These are phyloP conservation scores for Phalloptychus januarius DNA, from an alignment of 2,797 vertebrate genomes.

Conservation along the genomic window DNA sequence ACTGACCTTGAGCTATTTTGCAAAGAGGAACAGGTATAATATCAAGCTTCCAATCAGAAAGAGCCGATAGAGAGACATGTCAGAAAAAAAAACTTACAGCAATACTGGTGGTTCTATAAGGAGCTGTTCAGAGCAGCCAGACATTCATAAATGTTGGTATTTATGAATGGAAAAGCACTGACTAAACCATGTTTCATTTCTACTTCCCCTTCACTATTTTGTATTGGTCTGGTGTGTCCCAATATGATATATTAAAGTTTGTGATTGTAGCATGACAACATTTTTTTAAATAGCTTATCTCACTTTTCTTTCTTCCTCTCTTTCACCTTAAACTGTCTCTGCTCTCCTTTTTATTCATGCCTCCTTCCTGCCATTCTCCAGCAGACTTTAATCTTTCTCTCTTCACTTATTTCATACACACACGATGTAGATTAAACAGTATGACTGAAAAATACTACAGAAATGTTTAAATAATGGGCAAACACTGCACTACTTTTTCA, in stretches of 20 bases:
- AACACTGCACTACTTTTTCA: slow-evolving; percentile 20
- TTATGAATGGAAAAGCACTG: neutral
- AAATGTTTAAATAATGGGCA: slow-evolving; percentile 34
- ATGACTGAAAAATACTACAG: slow-evolving; percentile 37
- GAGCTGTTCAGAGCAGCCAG: neutral
- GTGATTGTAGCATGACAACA: neutral
- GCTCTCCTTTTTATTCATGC: neutral
- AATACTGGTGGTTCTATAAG: neutral
- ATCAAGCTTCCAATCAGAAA: no score
- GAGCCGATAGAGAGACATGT: neutral
- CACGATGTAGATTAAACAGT: slow-evolving; percentile 37
- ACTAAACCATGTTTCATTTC: neutral
- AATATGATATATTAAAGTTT: neutral
- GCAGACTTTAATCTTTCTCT: neutral
- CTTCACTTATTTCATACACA: slow-evolving; percentile 2
- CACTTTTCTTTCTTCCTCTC: neutral
- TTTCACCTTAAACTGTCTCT: neutral
- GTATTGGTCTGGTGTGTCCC: neutral
- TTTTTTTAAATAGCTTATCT: neutral
- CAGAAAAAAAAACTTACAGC: neutral
- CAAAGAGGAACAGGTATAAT: neutral
- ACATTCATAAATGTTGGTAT: neutral
- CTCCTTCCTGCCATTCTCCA: slow-evolving; percentile 4
- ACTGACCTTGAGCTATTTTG: neutral
- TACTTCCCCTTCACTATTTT: neutral